Conservation (phyloP, 2,797 vertebrate species). For the Capromys pilorides region DNA sequence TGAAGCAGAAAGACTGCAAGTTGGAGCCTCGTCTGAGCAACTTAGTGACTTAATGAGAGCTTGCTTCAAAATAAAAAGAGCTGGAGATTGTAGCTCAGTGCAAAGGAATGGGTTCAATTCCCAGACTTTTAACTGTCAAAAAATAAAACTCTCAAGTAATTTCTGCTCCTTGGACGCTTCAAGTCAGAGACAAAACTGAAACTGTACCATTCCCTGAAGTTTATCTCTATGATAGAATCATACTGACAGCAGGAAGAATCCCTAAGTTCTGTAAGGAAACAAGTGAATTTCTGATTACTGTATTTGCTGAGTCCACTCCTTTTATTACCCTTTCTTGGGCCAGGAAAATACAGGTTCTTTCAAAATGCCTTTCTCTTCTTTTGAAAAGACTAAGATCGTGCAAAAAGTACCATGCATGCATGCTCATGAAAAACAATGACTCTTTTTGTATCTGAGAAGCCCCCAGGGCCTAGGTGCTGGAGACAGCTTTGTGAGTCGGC, state of each 20-base stretch:
- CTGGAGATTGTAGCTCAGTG: neutral
- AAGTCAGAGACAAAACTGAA: neutral
- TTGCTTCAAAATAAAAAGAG: neutral
- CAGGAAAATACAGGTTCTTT: slow-evolving; percentile 23
- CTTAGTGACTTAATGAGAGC: neutral
- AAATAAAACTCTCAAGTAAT: neutral
- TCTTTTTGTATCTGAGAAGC: neutral
- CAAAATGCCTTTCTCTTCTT: slow-evolving; percentile 36
- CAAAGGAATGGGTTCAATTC: neutral
- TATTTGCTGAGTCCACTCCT: slow-evolving; percentile 11
- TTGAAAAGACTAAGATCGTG: neutral
- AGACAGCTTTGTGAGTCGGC: neutral
- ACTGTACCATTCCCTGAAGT: neutral
- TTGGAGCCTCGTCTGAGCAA: neutral
- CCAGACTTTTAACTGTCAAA: neutral
- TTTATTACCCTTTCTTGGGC: slow-evolving; percentile 20
- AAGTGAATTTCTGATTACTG: neutral
- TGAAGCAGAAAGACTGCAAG: neutral
- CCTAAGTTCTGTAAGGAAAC: neutral
- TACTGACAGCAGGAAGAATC: neutral
- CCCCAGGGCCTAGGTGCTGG: neutral
- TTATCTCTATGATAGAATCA: neutral
- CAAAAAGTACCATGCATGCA: neutral
- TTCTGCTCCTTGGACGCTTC: neutral
- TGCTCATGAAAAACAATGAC: neutral